These are phyloP conservation scores for Beaufortia kweichowensis DNA, from an alignment of 2,113 vertebrate genomes.

Conservation along the genomic window DNA sequence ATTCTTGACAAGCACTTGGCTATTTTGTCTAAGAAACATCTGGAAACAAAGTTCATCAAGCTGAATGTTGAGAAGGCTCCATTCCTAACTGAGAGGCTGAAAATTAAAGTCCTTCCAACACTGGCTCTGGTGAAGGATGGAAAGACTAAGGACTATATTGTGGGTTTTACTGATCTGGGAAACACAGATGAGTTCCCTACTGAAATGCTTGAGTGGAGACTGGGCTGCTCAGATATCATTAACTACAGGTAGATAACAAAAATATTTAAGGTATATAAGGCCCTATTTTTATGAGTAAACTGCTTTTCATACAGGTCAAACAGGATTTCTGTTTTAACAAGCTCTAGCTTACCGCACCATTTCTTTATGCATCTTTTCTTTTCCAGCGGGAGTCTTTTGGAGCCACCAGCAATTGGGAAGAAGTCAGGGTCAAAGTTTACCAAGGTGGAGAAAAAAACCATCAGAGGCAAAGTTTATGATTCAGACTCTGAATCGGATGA, in stretches of 20 bases:
- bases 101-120: constrained; percentile 91
- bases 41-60: constrained; percentile 97
- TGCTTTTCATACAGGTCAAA: not conserved
- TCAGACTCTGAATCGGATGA: constrained; percentile 89
- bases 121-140: constrained; percentile 90
- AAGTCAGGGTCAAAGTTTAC: constrained; percentile 85
- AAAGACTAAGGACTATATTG: constrained; percentile 92
- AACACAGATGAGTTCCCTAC: constrained; percentile 96
- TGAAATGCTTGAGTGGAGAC: constrained; percentile 93
- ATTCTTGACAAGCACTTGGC: constrained; percentile 92
- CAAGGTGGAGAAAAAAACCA: constrained; percentile 93
- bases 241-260: constrained; percentile 81
- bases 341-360: not conserved
- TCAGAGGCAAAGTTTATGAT: constrained; percentile 88
- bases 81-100: constrained; percentile 91
- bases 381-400: constrained; percentile 89
- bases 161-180: constrained; percentile 91
- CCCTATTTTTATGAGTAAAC: not conserved
- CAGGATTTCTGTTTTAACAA: not conserved
- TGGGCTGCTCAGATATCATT: constrained; percentile 87
- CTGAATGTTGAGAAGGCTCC: constrained; percentile 95
- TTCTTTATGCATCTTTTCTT: constrained; percentile 30
- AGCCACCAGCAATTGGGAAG: constrained; percentile 83
- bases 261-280: not conserved
- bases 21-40: constrained; percentile 89